These are phyloP conservation scores for Xestia xanthographa DNA, from an alignment of 2,888 invertebrate species.

Conservation along the genomic window DNA sequence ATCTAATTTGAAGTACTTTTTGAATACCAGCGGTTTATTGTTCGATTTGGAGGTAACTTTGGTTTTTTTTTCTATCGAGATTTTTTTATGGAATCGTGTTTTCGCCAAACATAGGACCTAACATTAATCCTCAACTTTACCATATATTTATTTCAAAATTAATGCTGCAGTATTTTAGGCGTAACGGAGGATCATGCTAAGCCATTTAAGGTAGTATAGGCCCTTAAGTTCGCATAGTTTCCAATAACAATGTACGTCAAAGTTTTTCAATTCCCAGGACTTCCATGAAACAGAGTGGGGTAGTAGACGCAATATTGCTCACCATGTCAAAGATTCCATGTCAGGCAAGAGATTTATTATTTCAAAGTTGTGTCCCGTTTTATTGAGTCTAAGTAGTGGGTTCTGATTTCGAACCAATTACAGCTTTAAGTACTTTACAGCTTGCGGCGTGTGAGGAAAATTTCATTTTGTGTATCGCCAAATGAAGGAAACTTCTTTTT, in stretches of 20 bases:
- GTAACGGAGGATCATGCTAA: no score
- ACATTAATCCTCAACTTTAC: no score
- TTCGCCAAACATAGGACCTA: no score
- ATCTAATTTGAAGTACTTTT: no score
- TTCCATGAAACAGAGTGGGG: constrained; percentile 22
- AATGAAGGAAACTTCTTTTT: neutral
- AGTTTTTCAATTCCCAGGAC: constrained; percentile 59
- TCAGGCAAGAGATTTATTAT: neutral
- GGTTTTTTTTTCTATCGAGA: no score
- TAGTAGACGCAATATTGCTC: constrained; percentile 44
- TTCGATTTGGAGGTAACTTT: no score
- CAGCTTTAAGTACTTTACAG: neutral
- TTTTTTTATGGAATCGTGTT: no score
- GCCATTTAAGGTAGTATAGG: no score
- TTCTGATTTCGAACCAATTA: neutral
- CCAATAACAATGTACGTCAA: constrained; percentile 22
- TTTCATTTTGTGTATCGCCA: neutral
- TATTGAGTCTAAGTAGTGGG: no score
- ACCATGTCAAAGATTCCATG: constrained; percentile 2
- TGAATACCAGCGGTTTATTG: no score
- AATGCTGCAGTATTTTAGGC: no score
- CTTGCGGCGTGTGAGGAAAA: neutral
- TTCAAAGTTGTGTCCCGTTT: neutral
- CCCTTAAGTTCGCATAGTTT: constrained; percentile 6
- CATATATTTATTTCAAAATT: no score